phyloP scores from a whole-genome alignment of 2,888 invertebrate genomes.

The Bimastos eiseni region DNA sequence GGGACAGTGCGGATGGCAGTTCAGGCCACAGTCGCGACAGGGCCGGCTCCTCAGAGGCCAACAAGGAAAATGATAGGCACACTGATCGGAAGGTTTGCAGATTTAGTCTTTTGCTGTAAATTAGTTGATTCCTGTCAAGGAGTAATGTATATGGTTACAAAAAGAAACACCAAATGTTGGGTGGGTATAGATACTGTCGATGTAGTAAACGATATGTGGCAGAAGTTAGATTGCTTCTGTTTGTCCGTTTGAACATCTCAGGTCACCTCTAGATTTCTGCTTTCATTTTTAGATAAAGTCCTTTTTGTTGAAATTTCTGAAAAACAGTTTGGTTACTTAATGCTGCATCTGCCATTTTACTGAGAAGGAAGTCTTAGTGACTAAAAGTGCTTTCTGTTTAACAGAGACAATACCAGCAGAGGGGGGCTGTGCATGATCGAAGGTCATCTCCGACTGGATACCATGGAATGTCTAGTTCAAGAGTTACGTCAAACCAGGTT shows the following conservation, averaged over 20 bases:
- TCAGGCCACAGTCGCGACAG: background rate
- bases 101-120: background rate
- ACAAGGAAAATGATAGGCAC: conserved; percentile 10
- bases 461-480: background rate
- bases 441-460: background rate
- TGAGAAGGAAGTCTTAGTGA: background rate
- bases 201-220: background rate
- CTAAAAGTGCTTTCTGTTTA: background rate
- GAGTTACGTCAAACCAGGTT: conserved; percentile 7
- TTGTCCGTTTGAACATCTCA: background rate
- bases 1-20: background rate
- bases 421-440: background rate
- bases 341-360: background rate
- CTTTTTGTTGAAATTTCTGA: background rate
- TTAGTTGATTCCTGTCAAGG: background rate
- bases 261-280: background rate
- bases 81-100: background rate
- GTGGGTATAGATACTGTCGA: background rate
- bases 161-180: background rate
- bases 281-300: background rate
- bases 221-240: background rate
- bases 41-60: background rate
- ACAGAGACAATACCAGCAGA: background rate
- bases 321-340: background rate
- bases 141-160: background rate